Base-by-base conservation (phyloP, 1,140 invertebrate genomes). In the Helicoverpa armigera region DNA sequence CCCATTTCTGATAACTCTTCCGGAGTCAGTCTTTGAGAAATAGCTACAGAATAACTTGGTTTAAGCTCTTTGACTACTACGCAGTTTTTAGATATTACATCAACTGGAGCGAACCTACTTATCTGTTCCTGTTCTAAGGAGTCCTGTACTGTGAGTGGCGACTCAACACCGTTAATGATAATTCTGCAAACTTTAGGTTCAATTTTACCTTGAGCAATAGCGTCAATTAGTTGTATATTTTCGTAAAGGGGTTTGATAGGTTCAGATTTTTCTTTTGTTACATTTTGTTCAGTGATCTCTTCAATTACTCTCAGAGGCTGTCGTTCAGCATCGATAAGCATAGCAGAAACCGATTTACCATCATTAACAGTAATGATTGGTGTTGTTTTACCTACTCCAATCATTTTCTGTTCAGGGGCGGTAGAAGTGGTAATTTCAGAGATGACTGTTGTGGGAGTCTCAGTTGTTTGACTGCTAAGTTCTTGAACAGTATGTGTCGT, bases 191-290 rank as follows among this genome's bases (percentile, higher is more conserved):
- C 96, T 86, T 96, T 96, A 13, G 97, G 96, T 87, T 98, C 96
- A 70, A 98, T 97, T 85, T 97, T 96, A 53, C 96, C 96, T 87
- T 97, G 96, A 48, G 96, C 92, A 80, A 98, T 98, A 2, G 98
- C 98, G 92, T 98, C 97, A 43, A 95, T 95, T 70, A 97, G 95
- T 89, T 89, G 88, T 63, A 96, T 90, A 80, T 95, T 95, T 91
- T 96, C 94, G 81, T 89, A 92, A 48, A 92, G 69, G 74, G 90
- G 83, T 86, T 92, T 87, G 2, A 86, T 31, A 2, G 83, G 54
- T 81, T 90, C 88, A 2, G 86, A 63, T 86, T 90, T 90, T 10
- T 87, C 81, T 86, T 92, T 93, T 7, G 88, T 91, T 13, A 91
- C 87, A 85, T 91, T 94, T 88, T 94, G 92, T 87, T 94, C 93